Base-by-base conservation (phyloP, 2,797 vertebrate species). In the Paedocypris micromegethes region DNA sequence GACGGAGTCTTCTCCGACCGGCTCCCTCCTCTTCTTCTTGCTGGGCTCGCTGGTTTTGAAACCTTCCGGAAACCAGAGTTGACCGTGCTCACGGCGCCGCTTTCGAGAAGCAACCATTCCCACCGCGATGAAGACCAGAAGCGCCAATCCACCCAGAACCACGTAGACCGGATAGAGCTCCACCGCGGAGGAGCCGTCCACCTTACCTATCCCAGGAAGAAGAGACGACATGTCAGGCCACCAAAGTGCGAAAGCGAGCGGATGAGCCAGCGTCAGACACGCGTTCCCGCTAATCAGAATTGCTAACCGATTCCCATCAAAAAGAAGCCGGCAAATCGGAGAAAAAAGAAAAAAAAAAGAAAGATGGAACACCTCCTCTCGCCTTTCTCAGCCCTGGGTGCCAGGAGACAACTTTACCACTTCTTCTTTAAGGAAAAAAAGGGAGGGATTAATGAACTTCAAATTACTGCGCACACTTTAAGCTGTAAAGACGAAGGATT, bases 401-500 rank as follows among this genome's bases (percentile, higher is more conserved):
- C 86, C 92, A 90, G 88, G 93, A 94, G 94, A 92, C 91, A 88
- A 92, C 89, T 92, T 89, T 87, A 90, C 91, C 92, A 91, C 91
- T 91, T 92, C 92, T 92, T 92, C 92, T 94, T 93, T 90, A 94
- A 92, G 92, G 86, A 83, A 78, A 78, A 80, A 73, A 70, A 83
- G 88, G 90, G 85, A 87, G 92, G 90, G 95, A 98, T 99, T 98
- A 98, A 91, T 88, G 86, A 93, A 94, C 95, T 93, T 95, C 93
- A 95, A 94, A 96, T 94, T 93, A 88, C 86, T 90, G 93, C 91
- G 85, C 92, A 91, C 74, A 86, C 92, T 93, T 93, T 92, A 95
- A 98, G 95, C 94, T 93, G 94, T 92, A 97, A 98, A 99, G 94
- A 96, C 95, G 88, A 89, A 92, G 96, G 96, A 97, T 98, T 98